Conservation (phyloP, 23 tunicate species). For the Aplidium turbinatum region DNA sequence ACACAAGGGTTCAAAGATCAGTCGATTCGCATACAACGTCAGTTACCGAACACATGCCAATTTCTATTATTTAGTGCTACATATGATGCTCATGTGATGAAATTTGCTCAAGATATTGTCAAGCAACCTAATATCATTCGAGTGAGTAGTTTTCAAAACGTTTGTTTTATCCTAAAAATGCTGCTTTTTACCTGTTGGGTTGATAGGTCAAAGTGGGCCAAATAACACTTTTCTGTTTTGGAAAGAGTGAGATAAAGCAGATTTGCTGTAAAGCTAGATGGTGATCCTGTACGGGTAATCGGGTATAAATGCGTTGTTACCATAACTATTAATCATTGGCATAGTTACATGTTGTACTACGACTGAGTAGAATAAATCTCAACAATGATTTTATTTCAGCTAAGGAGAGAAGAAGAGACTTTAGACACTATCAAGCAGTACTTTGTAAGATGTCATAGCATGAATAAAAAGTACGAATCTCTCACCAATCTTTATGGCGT, state of each 20-base stretch:
- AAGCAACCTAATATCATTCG: conserved; percentile 74
- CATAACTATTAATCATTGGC: too few relatives aligned
- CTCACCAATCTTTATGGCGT: conserved; percentile 67
- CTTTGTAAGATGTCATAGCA: conserved; percentile 66
- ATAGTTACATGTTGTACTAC: too few relatives aligned
- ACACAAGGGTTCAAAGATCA: conserved; percentile 98
- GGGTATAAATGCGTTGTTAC: too few relatives aligned
- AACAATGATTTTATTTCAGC: conserved; percentile 37
- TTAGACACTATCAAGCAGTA: conserved; percentile 94
- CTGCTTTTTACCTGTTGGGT: too few relatives aligned
- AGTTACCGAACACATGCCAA: conserved; percentile 63
- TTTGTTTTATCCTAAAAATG: too few relatives aligned
- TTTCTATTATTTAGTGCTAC: conserved; percentile 90
- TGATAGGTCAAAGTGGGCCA: too few relatives aligned
- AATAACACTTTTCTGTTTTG: too few relatives aligned
- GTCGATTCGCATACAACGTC: conserved; percentile 68
- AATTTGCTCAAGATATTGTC: conserved; percentile 86
- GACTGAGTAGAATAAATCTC: too few relatives aligned
- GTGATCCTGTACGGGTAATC: too few relatives aligned
- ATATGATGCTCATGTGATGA: conserved; percentile 90
- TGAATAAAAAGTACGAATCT: conserved; percentile 84
- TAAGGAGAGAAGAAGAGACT: conserved; percentile 93
- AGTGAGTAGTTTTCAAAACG: conserved; percentile 46
- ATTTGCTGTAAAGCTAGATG: too few relatives aligned
- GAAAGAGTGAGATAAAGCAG: too few relatives aligned